Percentiles rank a stretch among this genome's conserved stretches.
Conservation (phyloP, 1,140 invertebrate genomes). For the Drosophila baimaii region DNA sequence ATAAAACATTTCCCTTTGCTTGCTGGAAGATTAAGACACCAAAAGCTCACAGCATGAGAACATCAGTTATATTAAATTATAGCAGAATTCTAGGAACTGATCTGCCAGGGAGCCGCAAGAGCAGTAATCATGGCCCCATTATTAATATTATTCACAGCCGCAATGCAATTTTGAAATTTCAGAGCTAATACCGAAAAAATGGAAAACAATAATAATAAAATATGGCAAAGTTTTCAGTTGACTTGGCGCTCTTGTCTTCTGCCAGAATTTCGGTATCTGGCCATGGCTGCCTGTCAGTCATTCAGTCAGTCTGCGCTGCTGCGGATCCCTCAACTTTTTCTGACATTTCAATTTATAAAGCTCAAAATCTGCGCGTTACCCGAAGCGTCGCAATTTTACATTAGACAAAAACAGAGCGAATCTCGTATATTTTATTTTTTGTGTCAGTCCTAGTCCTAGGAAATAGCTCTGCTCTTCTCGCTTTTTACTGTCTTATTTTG, state of each 20-base stretch:
- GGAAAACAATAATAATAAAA: conserved; percentile 38
- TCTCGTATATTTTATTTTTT: conserved; percentile 33
- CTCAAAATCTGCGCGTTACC: conserved; percentile 79
- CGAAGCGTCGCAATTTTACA: conserved; percentile 69
- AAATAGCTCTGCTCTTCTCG: background rate
- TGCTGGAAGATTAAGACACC: background rate
- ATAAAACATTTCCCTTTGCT: background rate
- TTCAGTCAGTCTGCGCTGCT: conserved; percentile 50
- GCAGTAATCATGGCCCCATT: conserved; percentile 26
- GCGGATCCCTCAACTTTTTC: conserved; percentile 71
- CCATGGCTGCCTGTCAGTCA: conserved; percentile 46
- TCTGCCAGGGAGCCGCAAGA: conserved; percentile 22
- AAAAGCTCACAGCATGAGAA: background rate
- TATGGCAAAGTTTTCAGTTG: conserved; percentile 54
- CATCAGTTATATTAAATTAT: conserved; percentile 37
- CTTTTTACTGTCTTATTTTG: conserved; percentile 11
- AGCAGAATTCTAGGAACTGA: conserved; percentile 27
- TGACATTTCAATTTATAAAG: conserved; percentile 83
- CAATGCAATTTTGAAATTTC: conserved; percentile 41
- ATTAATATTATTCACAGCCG: conserved; percentile 50
- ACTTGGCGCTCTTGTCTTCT: conserved; percentile 35
- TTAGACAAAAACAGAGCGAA: conserved; percentile 65
- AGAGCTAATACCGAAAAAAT: conserved; percentile 35
- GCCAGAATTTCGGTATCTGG: conserved; percentile 41
- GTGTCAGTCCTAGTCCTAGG: conserved; percentile 12